phyloP scores from a whole-genome alignment of 2,113 vertebrate genomes.

The Passer montanus region DNA sequence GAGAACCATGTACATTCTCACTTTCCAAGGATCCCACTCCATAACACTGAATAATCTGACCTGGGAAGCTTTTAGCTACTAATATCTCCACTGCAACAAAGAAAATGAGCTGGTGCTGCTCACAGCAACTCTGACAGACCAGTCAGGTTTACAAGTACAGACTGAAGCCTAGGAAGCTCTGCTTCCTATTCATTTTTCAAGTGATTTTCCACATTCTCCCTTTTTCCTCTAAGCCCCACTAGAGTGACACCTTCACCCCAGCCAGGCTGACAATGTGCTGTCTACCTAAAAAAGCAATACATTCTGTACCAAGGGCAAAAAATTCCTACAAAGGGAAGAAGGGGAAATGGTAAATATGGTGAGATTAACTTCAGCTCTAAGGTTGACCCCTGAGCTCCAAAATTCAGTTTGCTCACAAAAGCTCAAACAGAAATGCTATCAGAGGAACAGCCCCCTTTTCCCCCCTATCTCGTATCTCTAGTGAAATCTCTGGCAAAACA shows the following conservation, averaged over 20 bases:
- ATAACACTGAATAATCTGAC: not conserved
- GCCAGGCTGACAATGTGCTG: not conserved
- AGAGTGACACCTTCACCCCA: not conserved
- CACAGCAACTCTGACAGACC: not conserved
- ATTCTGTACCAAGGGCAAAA: not conserved
- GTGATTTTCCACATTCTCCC: not conserved
- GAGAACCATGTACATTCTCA: not conserved
- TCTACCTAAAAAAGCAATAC: not conserved
- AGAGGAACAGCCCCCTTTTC: not conserved
- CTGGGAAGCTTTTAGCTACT: not conserved
- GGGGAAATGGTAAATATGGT: not conserved
- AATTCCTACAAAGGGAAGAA: not conserved
- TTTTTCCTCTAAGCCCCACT: not conserved
- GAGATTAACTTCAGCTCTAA: constrained; percentile 1
- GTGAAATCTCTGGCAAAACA: not conserved
- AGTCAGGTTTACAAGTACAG: not conserved
- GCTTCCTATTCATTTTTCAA: not conserved
- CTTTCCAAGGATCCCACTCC: not conserved
- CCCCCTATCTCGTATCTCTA: fast-evolving
- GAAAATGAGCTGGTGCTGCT: not conserved
- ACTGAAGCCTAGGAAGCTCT: not conserved
- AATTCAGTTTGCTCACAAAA: not conserved
- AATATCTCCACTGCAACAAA: not conserved
- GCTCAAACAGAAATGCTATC: not conserved
- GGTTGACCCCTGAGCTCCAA: not conserved